Percentiles rank a stretch among this genome's conserved stretches.
These are phyloP conservation scores for Seriola aureovittata DNA, from an alignment of 2,113 vertebrate genomes.

Conservation along the genomic window DNA sequence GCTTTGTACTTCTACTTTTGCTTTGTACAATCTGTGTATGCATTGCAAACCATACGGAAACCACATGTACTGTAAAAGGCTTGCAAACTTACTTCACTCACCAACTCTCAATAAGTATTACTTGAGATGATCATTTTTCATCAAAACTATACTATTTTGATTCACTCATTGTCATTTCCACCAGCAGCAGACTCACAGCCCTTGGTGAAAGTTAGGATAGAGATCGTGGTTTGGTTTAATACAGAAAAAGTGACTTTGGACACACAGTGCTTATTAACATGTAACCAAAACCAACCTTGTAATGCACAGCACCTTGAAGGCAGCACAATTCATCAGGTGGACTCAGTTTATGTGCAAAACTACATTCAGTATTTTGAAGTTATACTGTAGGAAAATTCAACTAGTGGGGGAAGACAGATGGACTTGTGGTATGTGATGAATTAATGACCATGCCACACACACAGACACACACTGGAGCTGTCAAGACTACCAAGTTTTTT, in stretches of 20 bases:
- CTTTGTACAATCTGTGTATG: neutral
- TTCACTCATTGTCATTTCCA: neutral
- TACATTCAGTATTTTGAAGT: neutral
- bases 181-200: constrained; percentile 1
- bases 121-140: neutral
- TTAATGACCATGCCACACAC: constrained; percentile 16
- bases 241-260: neutral
- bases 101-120: neutral
- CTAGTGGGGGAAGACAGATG: constrained; percentile 1
- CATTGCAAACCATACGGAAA: neutral
- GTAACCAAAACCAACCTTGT: neutral
- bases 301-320: neutral
- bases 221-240: neutral
- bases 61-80: neutral
- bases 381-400: neutral
- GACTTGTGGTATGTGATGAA: constrained; percentile 10
- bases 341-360: neutral
- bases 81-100: neutral
- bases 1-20: neutral
- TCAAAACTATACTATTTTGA: no score
- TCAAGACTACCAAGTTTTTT: constrained; percentile 32
- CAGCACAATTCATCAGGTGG: neutral
- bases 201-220: neutral
- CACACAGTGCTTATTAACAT: neutral
- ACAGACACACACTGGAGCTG: constrained; percentile 4